Base-by-base conservation (phyloP, 2,797 vertebrate genomes). In the Rhynchotus rufescens region DNA sequence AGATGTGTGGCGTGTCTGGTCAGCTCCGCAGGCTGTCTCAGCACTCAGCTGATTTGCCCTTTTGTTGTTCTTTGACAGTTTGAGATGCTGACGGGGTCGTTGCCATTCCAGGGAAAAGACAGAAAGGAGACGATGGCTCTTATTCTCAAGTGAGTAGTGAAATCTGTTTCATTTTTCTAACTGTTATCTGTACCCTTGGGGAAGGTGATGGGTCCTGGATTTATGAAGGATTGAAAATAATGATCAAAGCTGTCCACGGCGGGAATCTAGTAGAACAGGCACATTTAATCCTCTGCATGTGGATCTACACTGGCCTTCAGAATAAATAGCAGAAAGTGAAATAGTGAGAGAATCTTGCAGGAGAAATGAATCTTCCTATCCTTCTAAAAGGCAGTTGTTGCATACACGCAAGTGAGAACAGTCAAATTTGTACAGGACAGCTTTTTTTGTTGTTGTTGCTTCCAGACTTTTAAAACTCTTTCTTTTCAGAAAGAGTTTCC, bases 81-180 rank as follows among this genome's bases (percentile, higher is more conserved):
- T 95, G 99, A 99, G 98, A 99, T 99, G 99, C 96, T 99, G 96
- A 99, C 99, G 0, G 99, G 99, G 73, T 99, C 99, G 0, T 97
- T 99, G 91, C 99, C 99, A 0, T 99, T 99, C 97, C 99, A 99
- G 96, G 99, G 99, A 87, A 99, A 99, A 97, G 99, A 99, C 97
- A 98, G 99, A 40, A 99, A 99, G 96, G 99, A 99, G 96, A 99
- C 99, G 32, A 99, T 99, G 99, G 99, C 99, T 1, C 98, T 99
- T 66, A 99, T 99, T 97, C 98, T 99, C 73, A 99, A 99, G 99
- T 99, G 98, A 99, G 99, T 98, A 81, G 10, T 3, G 8, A 59
- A 56, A 30, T 51, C 36, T 17, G 65, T 74, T 79, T 89, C 1
- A 0, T 89, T 89, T 26, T 52, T 66, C 34, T 79, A 22, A 38